Base-by-base conservation (phyloP, 1,140 invertebrate genomes). In the Tetragonula clypearis region DNA sequence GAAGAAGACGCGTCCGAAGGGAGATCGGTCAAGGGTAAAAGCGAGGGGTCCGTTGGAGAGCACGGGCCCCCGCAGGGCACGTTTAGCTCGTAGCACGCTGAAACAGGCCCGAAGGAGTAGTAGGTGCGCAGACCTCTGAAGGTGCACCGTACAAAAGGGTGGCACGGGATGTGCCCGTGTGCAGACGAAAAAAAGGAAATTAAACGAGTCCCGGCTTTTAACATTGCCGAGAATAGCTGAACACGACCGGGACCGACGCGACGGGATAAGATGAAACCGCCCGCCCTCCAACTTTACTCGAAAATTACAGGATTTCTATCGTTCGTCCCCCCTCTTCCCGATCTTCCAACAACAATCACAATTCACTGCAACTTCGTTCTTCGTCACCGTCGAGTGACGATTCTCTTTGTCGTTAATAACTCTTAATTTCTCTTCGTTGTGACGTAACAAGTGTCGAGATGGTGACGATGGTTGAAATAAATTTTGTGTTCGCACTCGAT, bases 11-110 rank as follows among this genome's bases (percentile, higher is more conserved):
- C 79, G 77, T 84, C 73, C 77, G 76, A 79, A 79, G 74, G 65
- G 74, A 88, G 87, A 82, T 87, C 86, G 85, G 90, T 85, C 80
- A 90, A 88, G 90, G 87, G 90, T 91, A 90, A 88, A 74, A 91
- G 87, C 79, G 66, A 78, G 84, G 41, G 79, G 73, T 85, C 82
- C n/a, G 68, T 41, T n/a, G 75, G 79, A 26, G 76, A 26, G 76
- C 56, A 1, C 17, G 53, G 68, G 80, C 80, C 66, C 84, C 87
- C 55, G 79, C 87, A 80, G 84, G 81, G 80, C 87, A 89, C 84
- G 88, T 89, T 89, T 89, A 86, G 87, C 85, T 86, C 87, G 83
- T 88, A 88, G 78, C 88, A 79, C 82, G 87, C 71, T 83, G n/a
- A 66, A 85, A 88, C 82, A 79, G 79, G 35, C 87, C 79, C 84